These are phyloP conservation scores for Uria lomvia DNA, from an alignment of 2,113 vertebrate species.

Conservation along the genomic window DNA sequence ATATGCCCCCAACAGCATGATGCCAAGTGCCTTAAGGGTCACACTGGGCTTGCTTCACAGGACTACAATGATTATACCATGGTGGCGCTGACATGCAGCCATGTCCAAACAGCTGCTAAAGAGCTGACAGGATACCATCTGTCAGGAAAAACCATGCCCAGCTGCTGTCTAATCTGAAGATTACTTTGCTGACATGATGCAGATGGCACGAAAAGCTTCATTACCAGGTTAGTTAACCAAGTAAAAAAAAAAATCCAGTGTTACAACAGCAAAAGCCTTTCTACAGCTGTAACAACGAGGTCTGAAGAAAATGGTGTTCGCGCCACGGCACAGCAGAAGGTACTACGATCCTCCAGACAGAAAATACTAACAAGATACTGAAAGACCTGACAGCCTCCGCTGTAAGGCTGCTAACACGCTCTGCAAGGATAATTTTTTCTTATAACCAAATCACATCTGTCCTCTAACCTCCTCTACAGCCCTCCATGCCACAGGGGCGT, in stretches of 20 bases:
- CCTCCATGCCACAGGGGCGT: accelerated
- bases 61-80: conserved; percentile 54
- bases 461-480: background rate
- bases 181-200: conserved; percentile 52
- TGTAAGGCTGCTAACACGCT: background rate
- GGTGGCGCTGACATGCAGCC: conserved; percentile 52
- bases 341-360: background rate
- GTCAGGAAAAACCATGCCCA: conserved; percentile 57
- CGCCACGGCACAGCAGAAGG: background rate
- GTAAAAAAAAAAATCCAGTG: background rate
- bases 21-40: conserved; percentile 48
- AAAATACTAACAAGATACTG: background rate
- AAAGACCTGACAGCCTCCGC: background rate
- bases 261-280: background rate
- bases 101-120: conserved; percentile 67
- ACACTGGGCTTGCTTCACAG: conserved; percentile 46
- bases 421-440: background rate
- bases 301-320: background rate
- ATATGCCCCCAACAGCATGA: conserved; percentile 8
- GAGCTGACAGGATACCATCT: conserved; percentile 72
- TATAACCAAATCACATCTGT: background rate
- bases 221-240: conserved; percentile 53
- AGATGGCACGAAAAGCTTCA: conserved; percentile 31
- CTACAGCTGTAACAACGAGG: background rate
- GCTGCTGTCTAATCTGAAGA: conserved; percentile 54